These are phyloP conservation scores for Leptonema lineaticorne DNA, from an alignment of 1,140 invertebrate genomes.

Conservation along the genomic window DNA sequence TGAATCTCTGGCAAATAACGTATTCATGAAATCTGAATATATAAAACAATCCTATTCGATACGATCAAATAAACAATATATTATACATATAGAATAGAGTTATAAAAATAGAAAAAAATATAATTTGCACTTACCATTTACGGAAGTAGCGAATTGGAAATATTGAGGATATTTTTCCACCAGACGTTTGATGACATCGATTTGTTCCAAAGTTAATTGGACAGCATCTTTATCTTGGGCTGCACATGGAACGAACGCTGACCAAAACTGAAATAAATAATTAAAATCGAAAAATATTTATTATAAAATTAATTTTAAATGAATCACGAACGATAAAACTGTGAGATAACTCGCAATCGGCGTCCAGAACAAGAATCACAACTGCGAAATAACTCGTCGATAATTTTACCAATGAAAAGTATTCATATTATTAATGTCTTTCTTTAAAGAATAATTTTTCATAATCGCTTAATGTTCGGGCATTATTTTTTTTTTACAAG, in stretches of 20 bases:
- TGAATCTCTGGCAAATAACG: too few species aligned
- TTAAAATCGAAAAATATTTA: too few species aligned
- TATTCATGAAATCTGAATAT: too few species aligned
- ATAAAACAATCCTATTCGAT: too few species aligned
- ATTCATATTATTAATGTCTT: too few species aligned
- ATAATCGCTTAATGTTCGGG: too few species aligned
- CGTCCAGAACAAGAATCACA: too few species aligned
- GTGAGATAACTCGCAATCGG: too few species aligned
- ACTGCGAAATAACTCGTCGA: too few species aligned
- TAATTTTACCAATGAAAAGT: too few species aligned
- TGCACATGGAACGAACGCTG: slow-evolving; percentile 83
- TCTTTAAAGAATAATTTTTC: too few species aligned
- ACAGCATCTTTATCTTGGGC: slow-evolving; percentile 77
- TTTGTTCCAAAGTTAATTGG: slow-evolving; percentile 73
- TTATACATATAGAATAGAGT: not conserved
- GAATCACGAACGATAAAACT: not conserved
- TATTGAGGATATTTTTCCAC: slow-evolving; percentile 63
- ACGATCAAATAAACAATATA: not conserved
- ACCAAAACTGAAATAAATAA: slow-evolving; percentile 75
- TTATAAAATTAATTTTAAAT: not conserved
- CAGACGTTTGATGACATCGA: slow-evolving; percentile 78
- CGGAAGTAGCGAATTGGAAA: slow-evolving; percentile 60
- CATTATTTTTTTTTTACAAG: too few species aligned
- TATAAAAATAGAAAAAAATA: not conserved
- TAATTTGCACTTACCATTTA: slow-evolving; percentile 49